Conservation (phyloP, 2,113 vertebrate genomes). For the Cottus gobio region DNA sequence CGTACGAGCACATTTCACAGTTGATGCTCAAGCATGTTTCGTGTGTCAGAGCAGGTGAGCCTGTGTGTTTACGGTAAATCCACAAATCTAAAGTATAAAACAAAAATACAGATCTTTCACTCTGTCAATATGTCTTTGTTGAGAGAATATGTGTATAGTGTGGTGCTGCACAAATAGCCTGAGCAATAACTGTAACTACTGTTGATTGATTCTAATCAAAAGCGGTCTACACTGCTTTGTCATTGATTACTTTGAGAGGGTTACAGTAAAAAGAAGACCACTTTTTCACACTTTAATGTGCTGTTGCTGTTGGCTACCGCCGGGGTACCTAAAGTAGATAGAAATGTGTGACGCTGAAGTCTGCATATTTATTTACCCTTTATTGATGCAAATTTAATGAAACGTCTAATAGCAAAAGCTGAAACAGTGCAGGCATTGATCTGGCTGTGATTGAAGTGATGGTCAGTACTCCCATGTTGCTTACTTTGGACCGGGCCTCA, state of each 20-base stretch:
- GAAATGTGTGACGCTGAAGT: constrained; percentile 70
- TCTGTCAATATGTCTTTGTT: not conserved
- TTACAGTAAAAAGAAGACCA: constrained; percentile 23
- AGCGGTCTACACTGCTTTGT: not conserved
- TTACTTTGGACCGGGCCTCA: constrained; percentile 80
- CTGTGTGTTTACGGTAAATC: constrained; percentile 3
- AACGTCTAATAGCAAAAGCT: constrained; percentile 71
- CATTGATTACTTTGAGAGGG: constrained; percentile 30
- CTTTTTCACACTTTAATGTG: constrained; percentile 31
- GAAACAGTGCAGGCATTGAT: constrained; percentile 80
- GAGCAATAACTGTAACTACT: not conserved
- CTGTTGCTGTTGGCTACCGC: constrained; percentile 54
- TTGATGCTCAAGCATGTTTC: constrained; percentile 34
- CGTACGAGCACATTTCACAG: constrained; percentile 6
- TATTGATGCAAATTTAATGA: constrained; percentile 78
- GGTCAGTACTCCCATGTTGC: constrained; percentile 78
- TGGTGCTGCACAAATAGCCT: not conserved
- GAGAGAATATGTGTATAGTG: not conserved
- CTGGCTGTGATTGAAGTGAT: constrained; percentile 80
- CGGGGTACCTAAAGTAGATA: constrained; percentile 51
- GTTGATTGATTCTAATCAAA: constrained; percentile 9
- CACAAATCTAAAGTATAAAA: constrained; percentile 2
- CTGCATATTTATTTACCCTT: constrained; percentile 70
- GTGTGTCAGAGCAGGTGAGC: constrained; percentile 3
- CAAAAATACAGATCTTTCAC: not conserved